Conservation (phyloP, 2,888 invertebrate genomes). For the Marronus borbonicus region DNA sequence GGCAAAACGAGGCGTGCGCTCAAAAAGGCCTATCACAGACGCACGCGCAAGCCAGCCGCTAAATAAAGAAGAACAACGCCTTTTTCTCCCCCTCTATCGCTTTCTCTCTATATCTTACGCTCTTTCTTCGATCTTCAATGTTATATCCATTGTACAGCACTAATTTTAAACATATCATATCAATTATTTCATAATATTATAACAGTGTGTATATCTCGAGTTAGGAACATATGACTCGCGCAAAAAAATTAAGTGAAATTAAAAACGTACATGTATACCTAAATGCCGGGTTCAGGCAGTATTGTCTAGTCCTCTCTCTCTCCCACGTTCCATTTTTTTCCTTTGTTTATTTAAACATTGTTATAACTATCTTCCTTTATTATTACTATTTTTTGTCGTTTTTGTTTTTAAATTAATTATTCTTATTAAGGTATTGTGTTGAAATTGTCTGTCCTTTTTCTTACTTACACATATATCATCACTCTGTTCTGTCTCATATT, state of each 20-base stretch:
- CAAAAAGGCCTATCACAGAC: constrained; percentile 67
- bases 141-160: constrained; percentile 62
- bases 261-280: constrained; percentile 64
- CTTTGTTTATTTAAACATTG: neutral
- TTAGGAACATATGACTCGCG: constrained; percentile 68
- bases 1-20: constrained; percentile 59
- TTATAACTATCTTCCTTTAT: constrained; percentile 53
- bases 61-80: constrained; percentile 41
- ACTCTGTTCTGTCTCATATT: neutral
- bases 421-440: constrained; percentile 14
- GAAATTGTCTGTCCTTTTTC: neutral
- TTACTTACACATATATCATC: constrained; percentile 25
- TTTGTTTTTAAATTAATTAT: neutral
- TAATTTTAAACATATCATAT: constrained; percentile 60
- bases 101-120: constrained; percentile 49
- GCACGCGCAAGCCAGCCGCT: constrained; percentile 62
- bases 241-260: constrained; percentile 63
- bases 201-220: constrained; percentile 64
- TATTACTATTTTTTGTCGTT: constrained; percentile 21
- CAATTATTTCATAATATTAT: constrained; percentile 39
- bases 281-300: constrained; percentile 63
- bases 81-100: neutral
- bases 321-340: constrained; percentile 1
- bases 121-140: constrained; percentile 50
- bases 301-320: constrained; percentile 56